A percentile compares a stretch with the other conserved stretches of the same genome.
These are phyloP conservation scores for Isichthys henryi DNA, from an alignment of 2,113 vertebrate genomes.

Conservation along the genomic window DNA sequence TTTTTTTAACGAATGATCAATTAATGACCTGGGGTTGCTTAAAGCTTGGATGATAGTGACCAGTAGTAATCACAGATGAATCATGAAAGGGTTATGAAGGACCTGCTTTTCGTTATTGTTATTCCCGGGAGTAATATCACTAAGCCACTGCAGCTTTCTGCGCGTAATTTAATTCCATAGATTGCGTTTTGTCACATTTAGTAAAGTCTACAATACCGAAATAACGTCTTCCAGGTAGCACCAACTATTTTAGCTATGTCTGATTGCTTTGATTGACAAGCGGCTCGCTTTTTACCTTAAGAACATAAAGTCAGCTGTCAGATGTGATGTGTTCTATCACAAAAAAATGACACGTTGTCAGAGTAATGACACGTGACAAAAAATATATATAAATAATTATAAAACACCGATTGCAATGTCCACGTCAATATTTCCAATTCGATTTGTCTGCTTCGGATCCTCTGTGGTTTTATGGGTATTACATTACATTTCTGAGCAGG, in stretches of 20 bases:
- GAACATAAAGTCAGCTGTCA: background rate
- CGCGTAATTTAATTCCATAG: background rate
- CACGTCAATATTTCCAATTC: background rate
- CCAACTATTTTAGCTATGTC: background rate
- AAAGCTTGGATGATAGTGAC: background rate
- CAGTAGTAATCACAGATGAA: background rate
- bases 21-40: background rate
- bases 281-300: background rate
- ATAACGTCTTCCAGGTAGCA: background rate
- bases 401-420: background rate
- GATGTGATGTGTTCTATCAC: background rate
- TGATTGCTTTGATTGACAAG: background rate
- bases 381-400: background rate
- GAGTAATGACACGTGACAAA: background rate
- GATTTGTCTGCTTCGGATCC: background rate
- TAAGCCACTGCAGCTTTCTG: background rate
- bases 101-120: background rate
- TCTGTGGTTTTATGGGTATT: background rate
- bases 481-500: background rate
- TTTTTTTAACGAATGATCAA: background rate
- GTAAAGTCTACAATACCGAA: background rate
- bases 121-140: background rate
- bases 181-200: background rate
- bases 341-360: background rate
- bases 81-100: slow-evolving; percentile 1